These are phyloP conservation scores for Drosophila yakuba DNA, from an alignment of 1,140 invertebrate species.

Conservation along the genomic window DNA sequence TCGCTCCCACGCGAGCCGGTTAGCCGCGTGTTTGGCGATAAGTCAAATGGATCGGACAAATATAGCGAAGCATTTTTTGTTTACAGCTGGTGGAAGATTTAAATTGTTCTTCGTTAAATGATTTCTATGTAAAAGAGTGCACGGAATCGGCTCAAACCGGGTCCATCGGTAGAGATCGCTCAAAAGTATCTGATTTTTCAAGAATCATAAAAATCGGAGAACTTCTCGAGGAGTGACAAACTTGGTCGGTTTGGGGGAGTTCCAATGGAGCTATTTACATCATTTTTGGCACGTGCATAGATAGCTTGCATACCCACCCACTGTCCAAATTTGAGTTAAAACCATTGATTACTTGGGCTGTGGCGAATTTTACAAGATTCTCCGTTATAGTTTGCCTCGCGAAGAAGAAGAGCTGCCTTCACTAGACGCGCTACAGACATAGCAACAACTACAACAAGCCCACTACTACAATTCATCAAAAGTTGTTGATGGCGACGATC, in stretches of 20 bases:
- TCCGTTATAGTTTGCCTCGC: constrained; percentile 50
- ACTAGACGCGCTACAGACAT: constrained; percentile 14
- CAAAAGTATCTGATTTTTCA: constrained; percentile 70
- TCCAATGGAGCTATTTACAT: background rate
- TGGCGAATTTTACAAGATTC: constrained; percentile 71
- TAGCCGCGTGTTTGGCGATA: constrained; percentile 69
- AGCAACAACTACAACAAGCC: constrained; percentile 24
- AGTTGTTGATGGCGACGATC: constrained; percentile 25
- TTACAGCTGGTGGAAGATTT: constrained; percentile 70
- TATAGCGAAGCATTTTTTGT: constrained; percentile 59
- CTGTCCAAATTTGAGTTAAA: constrained; percentile 35
- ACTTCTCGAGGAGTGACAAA: constrained; percentile 3
- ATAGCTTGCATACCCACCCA: background rate
- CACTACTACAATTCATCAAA: constrained; percentile 11
- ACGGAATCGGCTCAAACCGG: constrained; percentile 17
- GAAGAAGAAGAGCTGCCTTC: constrained; percentile 33
- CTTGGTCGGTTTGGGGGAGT: constrained; percentile 35
- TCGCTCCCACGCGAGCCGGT: constrained; percentile 40
- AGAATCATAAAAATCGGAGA: constrained; percentile 71
- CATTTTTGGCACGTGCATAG: constrained; percentile 22
- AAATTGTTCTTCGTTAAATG: constrained; percentile 78
- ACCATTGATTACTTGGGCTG: constrained; percentile 15
- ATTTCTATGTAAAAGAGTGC: constrained; percentile 43
- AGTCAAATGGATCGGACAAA: constrained; percentile 35
- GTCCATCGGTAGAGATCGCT: background rate